Base-by-base conservation (phyloP, 2,797 vertebrate species). In the Gambelia wislizenii region DNA sequence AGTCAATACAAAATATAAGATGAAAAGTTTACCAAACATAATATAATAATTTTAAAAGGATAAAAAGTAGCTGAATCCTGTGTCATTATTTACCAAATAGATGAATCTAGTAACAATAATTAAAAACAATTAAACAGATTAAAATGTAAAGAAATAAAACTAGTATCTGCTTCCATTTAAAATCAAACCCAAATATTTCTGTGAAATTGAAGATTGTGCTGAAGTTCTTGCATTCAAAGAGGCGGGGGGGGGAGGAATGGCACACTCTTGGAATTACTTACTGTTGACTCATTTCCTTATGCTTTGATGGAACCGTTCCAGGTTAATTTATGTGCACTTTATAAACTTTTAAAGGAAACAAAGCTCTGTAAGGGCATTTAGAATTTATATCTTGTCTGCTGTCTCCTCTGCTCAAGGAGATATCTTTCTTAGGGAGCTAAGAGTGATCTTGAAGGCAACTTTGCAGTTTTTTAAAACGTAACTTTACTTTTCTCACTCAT, bases 231-330 rank as follows among this genome's bases (percentile, higher is more conserved):
- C 33, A 72, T 18, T 70, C 12, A 84, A 84, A 69, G 27, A 18
- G 18, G 6, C 1, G 4, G 2, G 27, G 27, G 18, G 6, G 3
- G 4, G 2, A 20, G 59, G 36, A 80, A 78, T 61, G 33, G 52
- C 56, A 54, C 49, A 74, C 47, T 84, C 47, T n/a, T 69, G 59
- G 78, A 89, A 78, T 83, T 76, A 54, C 56, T 88, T 67, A 83
- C 56, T 52, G 44, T 33, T 88, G 33, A 83, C 42, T 83, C 5
- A 83, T 88, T 77, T 77, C 56, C 56, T 69, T 89, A 30, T 89
- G 27, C 36, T 78, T 89, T 78, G 36, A 81, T 82, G 30, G 52
- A 30, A 81, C 30, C 74, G 36, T 25, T 80, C 77, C 52, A 44
- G 30, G 44, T 87, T 74, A 61, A 47, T 87, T 70, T 87, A 80